Base-by-base conservation (phyloP, 1,140 invertebrate species). In the Heliconius hermathena region DNA sequence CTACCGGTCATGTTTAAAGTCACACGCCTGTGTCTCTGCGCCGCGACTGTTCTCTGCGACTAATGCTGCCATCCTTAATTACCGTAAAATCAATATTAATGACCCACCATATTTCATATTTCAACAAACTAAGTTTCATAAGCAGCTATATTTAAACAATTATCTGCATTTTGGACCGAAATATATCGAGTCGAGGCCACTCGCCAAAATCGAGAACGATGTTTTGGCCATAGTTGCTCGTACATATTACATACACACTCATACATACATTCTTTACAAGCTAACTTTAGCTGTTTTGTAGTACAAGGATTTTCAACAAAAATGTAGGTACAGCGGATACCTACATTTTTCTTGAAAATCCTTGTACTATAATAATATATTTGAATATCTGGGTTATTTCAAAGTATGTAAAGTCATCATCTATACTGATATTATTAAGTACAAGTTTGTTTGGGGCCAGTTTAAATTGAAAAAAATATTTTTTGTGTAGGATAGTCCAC, bases 141-240 rank as follows among this genome's bases (percentile, higher is more conserved):
- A 66, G 22, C 57, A 16, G 60, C 60, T 66, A 29, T 16, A 16
- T 66, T 29, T 66, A 66, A 66, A 66, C 26, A 66, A 66, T 66
- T 66, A 66, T 66, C 60, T 66, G 13, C 22, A 66, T 66, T 66
- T 66, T 66, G 60, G 60, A 66, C 60, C 26, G 3, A 57, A 66
- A 66, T 13, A 26, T 26, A 66, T 16, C n/a, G 60, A 26, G 60
- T 66, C 60, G 57, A 66, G 57, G 57, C 22, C 57, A 26, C 22
- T 66, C 22, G 57, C 57, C 57, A 66, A 66, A 9, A 66, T n/a
- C 22, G 57, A 22, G 57, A 66, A n/a, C 57, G 54, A 57, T 22
- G 57, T 66, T 66, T 66, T 26, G 60, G 60, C 9, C 22, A 66
- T 66, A 66, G 22, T 13, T 5, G 22, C 20, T 57, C n/a, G 22